A percentile compares a stretch with the other conserved stretches of the same genome.
Evolutionary conservation across 2,797 vertebrate species (phyloP).

Genomic region (Enteromius thamalakanensis): DNA sequence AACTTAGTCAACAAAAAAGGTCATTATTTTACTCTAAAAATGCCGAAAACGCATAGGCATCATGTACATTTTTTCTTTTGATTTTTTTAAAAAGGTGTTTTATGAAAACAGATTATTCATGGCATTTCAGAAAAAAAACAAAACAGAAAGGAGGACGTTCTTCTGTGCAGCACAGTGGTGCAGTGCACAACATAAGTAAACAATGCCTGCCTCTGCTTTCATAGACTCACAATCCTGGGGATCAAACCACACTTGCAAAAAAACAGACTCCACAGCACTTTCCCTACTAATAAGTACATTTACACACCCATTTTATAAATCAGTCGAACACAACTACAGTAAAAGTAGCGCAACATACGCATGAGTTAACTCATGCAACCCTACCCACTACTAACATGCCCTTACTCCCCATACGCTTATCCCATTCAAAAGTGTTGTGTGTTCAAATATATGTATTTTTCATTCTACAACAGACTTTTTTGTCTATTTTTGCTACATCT

Average conservation of each 20-base stretch:
- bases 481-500: slow-evolving; percentile 55
- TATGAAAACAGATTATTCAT: slow-evolving; percentile 21
- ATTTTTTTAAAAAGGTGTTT: slow-evolving; percentile 16
- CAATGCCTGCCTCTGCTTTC: slow-evolving; percentile 27
- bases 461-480: slow-evolving; percentile 2
- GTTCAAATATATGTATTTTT: slow-evolving; percentile 54
- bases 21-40: slow-evolving; percentile 60
- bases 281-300: slow-evolving; percentile 76
- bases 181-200: slow-evolving; percentile 40
- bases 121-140: neutral
- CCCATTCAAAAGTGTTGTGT: slow-evolving; percentile 51
- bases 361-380: slow-evolving; percentile 63
- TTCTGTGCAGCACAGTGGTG: slow-evolving; percentile 22
- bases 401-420: slow-evolving; percentile 52
- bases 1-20: slow-evolving; percentile 59
- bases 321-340: slow-evolving; percentile 70
- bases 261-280: slow-evolving; percentile 86
- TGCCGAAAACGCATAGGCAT: slow-evolving; percentile 63
- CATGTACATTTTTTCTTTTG: slow-evolving; percentile 47
- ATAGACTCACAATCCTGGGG: slow-evolving; percentile 42
- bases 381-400: slow-evolving; percentile 61
- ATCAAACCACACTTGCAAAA: slow-evolving; percentile 81
- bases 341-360: slow-evolving; percentile 78
- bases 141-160: slow-evolving; percentile 15
- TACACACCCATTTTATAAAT: slow-evolving; percentile 78